Conservation (phyloP, 2,113 vertebrate species). For the Stigmatopora nigra region DNA sequence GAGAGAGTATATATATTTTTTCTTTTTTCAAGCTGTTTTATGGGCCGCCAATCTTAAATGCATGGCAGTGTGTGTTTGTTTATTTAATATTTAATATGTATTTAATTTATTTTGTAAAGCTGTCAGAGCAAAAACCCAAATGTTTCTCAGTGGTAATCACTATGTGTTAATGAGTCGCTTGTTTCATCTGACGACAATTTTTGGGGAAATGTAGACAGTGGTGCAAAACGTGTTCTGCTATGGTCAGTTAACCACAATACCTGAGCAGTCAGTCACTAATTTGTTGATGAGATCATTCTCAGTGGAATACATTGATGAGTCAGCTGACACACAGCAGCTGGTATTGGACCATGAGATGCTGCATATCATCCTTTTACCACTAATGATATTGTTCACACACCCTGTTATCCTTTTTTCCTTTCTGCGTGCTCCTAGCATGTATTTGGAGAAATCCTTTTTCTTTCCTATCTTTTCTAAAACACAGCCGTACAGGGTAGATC, state of each 20-base stretch:
- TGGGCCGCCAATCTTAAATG: too few species aligned
- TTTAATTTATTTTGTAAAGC: too few species aligned
- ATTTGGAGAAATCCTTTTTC: neutral
- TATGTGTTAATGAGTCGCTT: neutral
- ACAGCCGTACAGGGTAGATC: constrained; percentile 3
- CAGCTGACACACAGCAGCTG: constrained; percentile 14
- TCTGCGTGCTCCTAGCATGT: constrained; percentile 5
- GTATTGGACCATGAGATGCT: constrained; percentile 25
- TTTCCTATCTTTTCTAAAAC: constrained; percentile 2
- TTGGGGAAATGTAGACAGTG: neutral
- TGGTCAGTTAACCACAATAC: neutral
- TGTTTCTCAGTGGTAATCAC: neutral
- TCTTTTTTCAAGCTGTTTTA: too few species aligned
- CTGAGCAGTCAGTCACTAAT: constrained; percentile 2
- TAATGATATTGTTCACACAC: constrained; percentile 37
- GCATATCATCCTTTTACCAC: constrained; percentile 33
- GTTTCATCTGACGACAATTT: neutral
- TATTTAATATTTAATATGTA: too few species aligned
- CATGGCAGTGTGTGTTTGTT: too few species aligned
- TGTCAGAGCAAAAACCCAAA: neutral
- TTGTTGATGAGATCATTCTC: constrained; percentile 16
- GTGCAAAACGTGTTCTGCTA: neutral
- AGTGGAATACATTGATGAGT: constrained; percentile 24
- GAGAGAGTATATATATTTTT: too few species aligned
- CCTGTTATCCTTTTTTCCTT: constrained; percentile 20